Evolutionary conservation across 2,888 invertebrate species (phyloP).

Genomic region (Andrena marginata): DNA sequence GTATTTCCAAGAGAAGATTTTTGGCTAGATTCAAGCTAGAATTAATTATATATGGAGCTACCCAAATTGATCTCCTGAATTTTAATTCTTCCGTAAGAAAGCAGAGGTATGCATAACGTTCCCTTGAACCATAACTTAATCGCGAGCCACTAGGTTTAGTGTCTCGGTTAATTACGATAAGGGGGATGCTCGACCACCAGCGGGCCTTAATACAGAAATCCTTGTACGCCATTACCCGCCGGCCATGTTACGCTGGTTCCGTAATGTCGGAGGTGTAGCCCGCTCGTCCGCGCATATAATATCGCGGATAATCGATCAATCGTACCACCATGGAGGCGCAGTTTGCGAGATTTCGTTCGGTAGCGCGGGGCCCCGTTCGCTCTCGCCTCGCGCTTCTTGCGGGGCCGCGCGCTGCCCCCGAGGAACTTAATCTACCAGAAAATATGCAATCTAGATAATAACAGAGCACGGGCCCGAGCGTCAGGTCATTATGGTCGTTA

Average conservation of each 20-base stretch:
- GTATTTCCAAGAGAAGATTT: no score
- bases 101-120: no score
- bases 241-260: background rate
- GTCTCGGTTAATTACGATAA: constrained; percentile 2
- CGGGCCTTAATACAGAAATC: constrained; percentile 33
- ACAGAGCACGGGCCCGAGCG: constrained; percentile 78
- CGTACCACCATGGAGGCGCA: constrained; percentile 29
- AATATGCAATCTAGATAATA: constrained; percentile 84
- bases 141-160: background rate
- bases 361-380: constrained; percentile 48
- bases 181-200: constrained; percentile 10
- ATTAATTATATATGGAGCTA: no score
- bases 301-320: constrained; percentile 62
- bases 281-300: constrained; percentile 29
- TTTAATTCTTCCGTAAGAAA: no score
- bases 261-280: constrained; percentile 9
- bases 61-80: no score
- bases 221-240: constrained; percentile 24
- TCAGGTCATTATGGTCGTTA: constrained; percentile 82
- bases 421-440: constrained; percentile 83
- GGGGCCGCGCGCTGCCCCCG: constrained; percentile 12
- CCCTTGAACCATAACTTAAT: no score
- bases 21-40: no score
- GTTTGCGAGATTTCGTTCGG: constrained; percentile 58
- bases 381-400: constrained; percentile 44